Percentiles rank a stretch among this genome's conserved stretches.
Conservation (phyloP, 2,888 invertebrate genomes). For the Polyommatus iphigenia region DNA sequence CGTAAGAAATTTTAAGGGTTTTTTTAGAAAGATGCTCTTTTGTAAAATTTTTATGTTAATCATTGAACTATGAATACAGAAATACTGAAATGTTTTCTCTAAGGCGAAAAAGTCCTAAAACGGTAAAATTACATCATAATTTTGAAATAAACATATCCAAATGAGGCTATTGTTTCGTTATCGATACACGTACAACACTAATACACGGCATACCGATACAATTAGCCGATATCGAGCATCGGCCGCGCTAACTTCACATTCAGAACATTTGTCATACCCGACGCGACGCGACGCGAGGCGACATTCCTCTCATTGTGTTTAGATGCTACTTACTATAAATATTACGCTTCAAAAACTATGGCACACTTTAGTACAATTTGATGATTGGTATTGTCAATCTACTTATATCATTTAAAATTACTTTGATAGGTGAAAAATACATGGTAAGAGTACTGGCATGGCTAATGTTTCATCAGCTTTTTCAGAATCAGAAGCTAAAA, state of each 20-base stretch:
- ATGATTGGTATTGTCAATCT: background rate
- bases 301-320: conserved; percentile 30
- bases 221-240: conserved; percentile 66
- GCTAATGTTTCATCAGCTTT: no score
- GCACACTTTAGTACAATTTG: background rate
- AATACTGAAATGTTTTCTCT: background rate
- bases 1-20: background rate
- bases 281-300: conserved; percentile 39
- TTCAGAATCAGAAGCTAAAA: no score
- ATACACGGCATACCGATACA: conserved; percentile 59
- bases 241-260: conserved; percentile 63
- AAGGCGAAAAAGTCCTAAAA: background rate
- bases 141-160: conserved; percentile 8
- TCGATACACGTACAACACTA: conserved; percentile 53
- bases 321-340: conserved; percentile 18
- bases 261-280: conserved; percentile 69
- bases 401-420: no score
- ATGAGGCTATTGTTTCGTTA: conserved; percentile 32
- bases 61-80: background rate
- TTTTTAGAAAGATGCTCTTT: background rate
- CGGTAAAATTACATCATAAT: background rate
- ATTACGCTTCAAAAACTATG: background rate
- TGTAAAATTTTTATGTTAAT: background rate
- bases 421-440: no score
- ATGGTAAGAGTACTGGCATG: no score